Conservation (phyloP, 1,140 invertebrate genomes). For the Cydia fagiglandana region DNA sequence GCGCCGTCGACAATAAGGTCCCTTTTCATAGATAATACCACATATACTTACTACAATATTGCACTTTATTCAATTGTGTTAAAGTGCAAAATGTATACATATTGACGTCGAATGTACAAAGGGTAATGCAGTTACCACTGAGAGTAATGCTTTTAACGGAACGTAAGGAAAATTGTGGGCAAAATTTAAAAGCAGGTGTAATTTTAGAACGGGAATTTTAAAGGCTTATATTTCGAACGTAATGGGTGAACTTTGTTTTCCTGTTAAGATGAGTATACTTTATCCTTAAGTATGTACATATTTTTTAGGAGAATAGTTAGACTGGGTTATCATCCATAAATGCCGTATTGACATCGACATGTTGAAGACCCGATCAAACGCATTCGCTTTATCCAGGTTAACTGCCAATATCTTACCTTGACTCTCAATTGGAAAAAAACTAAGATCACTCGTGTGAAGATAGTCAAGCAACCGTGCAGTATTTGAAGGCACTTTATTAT, state of each 20-base stretch:
- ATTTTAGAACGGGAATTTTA: background rate
- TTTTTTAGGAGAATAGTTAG: too few species aligned
- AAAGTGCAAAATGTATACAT: background rate
- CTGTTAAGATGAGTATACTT: background rate
- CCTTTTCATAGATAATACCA: too few species aligned
- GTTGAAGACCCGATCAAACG: too few species aligned
- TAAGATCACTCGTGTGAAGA: too few species aligned
- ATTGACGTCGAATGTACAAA: background rate
- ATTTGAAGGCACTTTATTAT: too few species aligned
- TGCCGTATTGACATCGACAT: background rate
- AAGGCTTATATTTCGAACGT: background rate
- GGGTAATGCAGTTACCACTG: constrained; percentile 31
- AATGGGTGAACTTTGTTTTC: background rate
- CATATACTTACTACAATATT: background rate
- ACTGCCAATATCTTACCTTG: too few species aligned
- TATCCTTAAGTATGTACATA: background rate
- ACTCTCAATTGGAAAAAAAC: too few species aligned
- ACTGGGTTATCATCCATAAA: background rate
- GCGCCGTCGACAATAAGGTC: too few species aligned
- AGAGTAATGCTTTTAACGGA: constrained; percentile 33
- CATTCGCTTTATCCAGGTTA: too few species aligned
- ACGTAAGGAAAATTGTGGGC: background rate
- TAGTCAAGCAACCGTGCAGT: too few species aligned
- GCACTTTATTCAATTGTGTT: background rate
- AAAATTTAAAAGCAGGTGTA: background rate